Evolutionary conservation across 2,797 vertebrate genomes (phyloP).

Genomic region (Galago senegalensis): DNA sequence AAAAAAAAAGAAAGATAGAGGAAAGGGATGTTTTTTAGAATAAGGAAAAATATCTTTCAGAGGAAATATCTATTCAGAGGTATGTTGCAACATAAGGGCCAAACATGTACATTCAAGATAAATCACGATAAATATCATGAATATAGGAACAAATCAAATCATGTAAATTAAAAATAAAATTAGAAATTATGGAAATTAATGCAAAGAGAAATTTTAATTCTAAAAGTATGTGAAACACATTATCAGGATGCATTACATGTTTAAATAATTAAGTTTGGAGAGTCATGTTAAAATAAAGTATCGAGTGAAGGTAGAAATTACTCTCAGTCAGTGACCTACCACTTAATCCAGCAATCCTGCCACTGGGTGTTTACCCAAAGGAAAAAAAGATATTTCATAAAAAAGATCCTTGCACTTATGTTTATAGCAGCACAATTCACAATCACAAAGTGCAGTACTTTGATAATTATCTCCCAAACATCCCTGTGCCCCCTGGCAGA

Average conservation of each 20-base stretch:
- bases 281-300: not conserved
- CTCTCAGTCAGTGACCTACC: not conserved
- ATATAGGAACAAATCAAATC: not conserved
- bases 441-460: not conserved
- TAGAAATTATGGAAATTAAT: not conserved
- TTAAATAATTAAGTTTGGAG: not conserved
- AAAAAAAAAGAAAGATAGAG: too few species aligned
- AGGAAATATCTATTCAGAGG: not conserved
- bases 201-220: not conserved
- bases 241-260: not conserved
- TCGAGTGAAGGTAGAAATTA: not conserved
- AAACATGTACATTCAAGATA: not conserved
- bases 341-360: too few species aligned
- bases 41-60: not conserved
- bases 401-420: too few species aligned
- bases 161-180: not conserved
- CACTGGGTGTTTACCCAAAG: too few species aligned
- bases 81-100: not conserved
- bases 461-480: not conserved
- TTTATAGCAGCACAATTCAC: too few species aligned
- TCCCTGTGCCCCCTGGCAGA: not conserved
- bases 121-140: not conserved
- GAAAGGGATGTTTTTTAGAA: not conserved
- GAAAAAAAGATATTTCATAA: too few species aligned
- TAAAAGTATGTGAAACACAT: not conserved